phyloP scores from a whole-genome alignment of 2,797 vertebrate species.

The Labroides dimidiatus region DNA sequence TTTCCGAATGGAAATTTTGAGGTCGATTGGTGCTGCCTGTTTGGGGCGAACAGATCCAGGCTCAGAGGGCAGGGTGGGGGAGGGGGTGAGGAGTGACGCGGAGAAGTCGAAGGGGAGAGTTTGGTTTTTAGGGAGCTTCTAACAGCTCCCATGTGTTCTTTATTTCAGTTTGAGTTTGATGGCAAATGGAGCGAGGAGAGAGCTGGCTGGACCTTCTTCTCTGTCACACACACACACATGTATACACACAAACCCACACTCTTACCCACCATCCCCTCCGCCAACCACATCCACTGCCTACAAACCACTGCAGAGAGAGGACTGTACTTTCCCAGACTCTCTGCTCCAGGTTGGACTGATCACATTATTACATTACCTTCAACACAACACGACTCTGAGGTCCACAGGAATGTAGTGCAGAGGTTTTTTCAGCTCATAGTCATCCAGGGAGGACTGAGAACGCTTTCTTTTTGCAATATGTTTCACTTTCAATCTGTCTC shows the following conservation, averaged over 20 bases:
- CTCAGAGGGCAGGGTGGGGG: conserved; percentile 52
- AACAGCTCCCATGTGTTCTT: conserved; percentile 80
- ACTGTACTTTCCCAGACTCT: conserved; percentile 67
- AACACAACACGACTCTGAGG: conserved; percentile 61
- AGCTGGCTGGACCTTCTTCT: conserved; percentile 65
- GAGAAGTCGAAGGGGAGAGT: conserved; percentile 62
- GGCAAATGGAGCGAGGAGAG: conserved; percentile 81
- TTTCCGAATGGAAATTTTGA: conserved; percentile 86
- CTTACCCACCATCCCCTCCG: conserved; percentile 45
- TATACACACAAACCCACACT: conserved; percentile 22
- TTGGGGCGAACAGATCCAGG: conserved; percentile 77
- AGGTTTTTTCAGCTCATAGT: conserved; percentile 27
- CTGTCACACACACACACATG: conserved; percentile 41
- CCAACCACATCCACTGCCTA: conserved; percentile 68
- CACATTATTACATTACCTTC: conserved; percentile 61
- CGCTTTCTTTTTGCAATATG: conserved; percentile 50
- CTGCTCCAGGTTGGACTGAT: conserved; percentile 62
- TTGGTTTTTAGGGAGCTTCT: conserved; percentile 69
- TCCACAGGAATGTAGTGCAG: conserved; percentile 38
- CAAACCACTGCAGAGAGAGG: conserved; percentile 58
- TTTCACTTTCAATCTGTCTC: conserved; percentile 19
- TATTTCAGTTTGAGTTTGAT: conserved; percentile 79
- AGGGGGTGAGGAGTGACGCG: conserved; percentile 58
- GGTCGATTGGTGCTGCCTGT: conserved; percentile 81
- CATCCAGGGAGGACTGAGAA: conserved; percentile 35